phyloP scores from a whole-genome alignment of 2,113 vertebrate species.

The Amia ocellicauda region DNA sequence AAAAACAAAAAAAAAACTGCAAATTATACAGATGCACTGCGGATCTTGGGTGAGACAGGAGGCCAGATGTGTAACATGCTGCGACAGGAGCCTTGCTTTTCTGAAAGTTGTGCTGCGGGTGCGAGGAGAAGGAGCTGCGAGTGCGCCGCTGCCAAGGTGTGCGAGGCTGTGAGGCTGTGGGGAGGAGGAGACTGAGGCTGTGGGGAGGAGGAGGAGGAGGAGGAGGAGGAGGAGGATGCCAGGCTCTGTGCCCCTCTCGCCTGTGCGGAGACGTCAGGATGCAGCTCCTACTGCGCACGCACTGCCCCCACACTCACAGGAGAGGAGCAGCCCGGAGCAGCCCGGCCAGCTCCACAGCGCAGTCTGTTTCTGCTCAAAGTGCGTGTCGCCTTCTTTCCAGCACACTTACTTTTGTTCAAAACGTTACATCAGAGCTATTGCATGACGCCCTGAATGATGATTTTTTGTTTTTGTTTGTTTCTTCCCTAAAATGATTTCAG shows the following conservation, averaged over 20 bases:
- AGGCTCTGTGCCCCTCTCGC: constrained; percentile 23
- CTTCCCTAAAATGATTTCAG: no score
- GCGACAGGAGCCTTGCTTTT: constrained; percentile 31
- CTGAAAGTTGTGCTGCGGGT: constrained; percentile 30
- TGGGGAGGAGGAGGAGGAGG: constrained; percentile 27
- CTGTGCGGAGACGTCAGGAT: constrained; percentile 37
- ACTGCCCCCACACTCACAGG: no score
- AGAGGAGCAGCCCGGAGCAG: no score
- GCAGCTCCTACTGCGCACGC: constrained; percentile 27
- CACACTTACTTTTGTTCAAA: no score
- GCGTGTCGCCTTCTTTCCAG: no score
- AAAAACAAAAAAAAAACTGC: constrained; percentile 21
- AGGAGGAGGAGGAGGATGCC: constrained; percentile 38
- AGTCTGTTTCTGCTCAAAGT: no score
- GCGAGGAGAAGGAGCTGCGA: constrained; percentile 36
- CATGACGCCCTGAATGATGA: no score
- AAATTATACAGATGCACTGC: constrained; percentile 43
- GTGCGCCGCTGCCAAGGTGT: constrained; percentile 36
- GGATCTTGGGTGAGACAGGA: constrained; percentile 27
- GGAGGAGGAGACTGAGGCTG: no score
- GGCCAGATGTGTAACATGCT: constrained; percentile 53
- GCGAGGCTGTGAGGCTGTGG: no score
- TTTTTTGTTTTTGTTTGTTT: no score
- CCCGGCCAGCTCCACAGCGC: no score
- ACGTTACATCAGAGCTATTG: no score